Evolutionary conservation across 2,113 vertebrate species (phyloP).

Genomic region (Trematomus loennbergii): DNA sequence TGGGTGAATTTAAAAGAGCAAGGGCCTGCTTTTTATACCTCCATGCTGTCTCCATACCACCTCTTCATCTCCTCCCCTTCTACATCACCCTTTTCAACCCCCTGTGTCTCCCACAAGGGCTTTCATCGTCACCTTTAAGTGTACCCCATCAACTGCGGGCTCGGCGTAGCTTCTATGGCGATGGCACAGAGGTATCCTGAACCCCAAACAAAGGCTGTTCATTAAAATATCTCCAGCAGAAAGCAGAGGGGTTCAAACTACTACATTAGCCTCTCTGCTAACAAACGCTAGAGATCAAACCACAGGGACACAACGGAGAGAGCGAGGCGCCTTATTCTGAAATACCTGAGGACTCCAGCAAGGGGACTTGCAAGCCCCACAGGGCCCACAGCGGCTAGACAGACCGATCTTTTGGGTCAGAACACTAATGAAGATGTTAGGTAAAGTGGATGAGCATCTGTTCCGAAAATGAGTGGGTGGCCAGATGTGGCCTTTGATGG

Average conservation of each 20-base stretch:
- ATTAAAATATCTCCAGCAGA: conserved; percentile 86
- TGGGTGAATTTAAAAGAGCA: conserved; percentile 80
- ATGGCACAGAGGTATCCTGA: conserved; percentile 66
- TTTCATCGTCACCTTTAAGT: conserved; percentile 80
- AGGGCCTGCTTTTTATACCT: conserved; percentile 75
- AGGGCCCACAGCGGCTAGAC: conserved; percentile 35
- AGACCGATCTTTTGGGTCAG: conserved; percentile 58
- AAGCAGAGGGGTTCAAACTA: conserved; percentile 66
- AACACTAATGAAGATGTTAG: conserved; percentile 74
- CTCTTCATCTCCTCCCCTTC: conserved; percentile 71
- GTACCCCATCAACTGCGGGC: conserved; percentile 71
- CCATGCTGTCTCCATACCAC: conserved; percentile 67
- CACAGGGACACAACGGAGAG: conserved; percentile 60
- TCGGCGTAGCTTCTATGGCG: conserved; percentile 55
- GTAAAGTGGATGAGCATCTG: conserved; percentile 56
- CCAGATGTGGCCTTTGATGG: conserved; percentile 73
- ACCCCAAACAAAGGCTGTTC: conserved; percentile 82
- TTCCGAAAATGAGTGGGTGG: conserved; percentile 64
- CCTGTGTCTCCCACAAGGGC: conserved; percentile 67
- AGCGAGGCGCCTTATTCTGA: conserved; percentile 34
- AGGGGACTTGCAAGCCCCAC: conserved; percentile 55
- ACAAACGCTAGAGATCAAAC: conserved; percentile 77
- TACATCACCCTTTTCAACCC: conserved; percentile 64
- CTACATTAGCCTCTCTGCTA: conserved; percentile 74
- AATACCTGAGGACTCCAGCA: conserved; percentile 61